Base-by-base conservation (phyloP, 2,113 vertebrate genomes). In the Baryphthengus martii region DNA sequence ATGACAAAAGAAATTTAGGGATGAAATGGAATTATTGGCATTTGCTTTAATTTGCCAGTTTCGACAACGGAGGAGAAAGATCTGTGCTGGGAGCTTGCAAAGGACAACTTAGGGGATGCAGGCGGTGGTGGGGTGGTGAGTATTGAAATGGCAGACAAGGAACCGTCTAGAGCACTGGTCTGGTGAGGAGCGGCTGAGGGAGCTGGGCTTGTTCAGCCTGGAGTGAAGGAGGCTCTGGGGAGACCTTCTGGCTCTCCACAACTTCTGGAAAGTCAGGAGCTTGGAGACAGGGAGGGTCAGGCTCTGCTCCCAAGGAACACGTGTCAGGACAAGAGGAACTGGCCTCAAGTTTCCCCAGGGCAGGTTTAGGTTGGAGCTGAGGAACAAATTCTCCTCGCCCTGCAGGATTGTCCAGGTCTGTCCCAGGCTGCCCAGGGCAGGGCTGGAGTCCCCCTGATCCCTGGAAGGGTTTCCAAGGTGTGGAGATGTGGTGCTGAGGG, bases 31-130 rank as follows among this genome's bases (percentile, higher is more conserved):
- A 96, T 93, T 97, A 97, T 84, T 97, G 97, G 90, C 94, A 91
- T 97, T 98, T 97, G 89, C 94, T 97, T 97, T 95, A 94, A 94
- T 95, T 95, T 97, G 85, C 96, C 82, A 62, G 80, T 97, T 97
- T 95, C 17, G 0, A 89, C 66, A 68, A 42, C 75, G 37, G 6
- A 18, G 58, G 42, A 49, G 47, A 66, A 83, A 93, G 53, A 63
- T 70, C 50, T 59, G 13, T 73, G 50, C 90, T 68, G 63, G 44
- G 44, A 90, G 33, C 18, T 62, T 44, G 55, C 47, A 47, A 40
- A 81, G 45, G 85, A 45, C 96, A 53, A 10, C 63, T 82, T 55
- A 53, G 52, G n/a, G 23, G 78, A 13, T n/a, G 78, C 40, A 44
- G 3, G 12, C 12, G n/a, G 63, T 3, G 1, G 3, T 40, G 16